phyloP scores from a whole-genome alignment of 2,888 invertebrate species.

The Callimorpha dominula region DNA sequence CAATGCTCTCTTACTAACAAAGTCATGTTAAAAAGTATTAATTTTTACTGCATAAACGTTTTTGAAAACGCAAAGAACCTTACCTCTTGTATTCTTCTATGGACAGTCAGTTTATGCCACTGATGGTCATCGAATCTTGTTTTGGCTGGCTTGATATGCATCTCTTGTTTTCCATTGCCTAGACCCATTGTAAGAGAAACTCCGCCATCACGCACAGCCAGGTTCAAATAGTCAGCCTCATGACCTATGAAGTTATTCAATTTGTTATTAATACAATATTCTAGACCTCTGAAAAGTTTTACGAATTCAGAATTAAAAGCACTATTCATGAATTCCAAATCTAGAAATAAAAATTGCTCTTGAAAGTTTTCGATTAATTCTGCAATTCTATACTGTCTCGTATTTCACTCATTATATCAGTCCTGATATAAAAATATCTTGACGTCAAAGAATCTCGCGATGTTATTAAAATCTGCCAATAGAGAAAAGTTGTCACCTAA shows the following conservation, averaged over 20 bases:
- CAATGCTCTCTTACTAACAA: too few species aligned
- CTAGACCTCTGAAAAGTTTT: not conserved
- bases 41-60: too few species aligned
- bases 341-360: too few species aligned
- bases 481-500: too few species aligned
- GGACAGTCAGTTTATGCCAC: slow-evolving; percentile 97
- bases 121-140: slow-evolving; percentile 98
- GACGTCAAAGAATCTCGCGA: too few species aligned
- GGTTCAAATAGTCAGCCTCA: slow-evolving; percentile 95
- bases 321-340: not conserved
- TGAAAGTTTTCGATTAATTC: too few species aligned
- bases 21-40: too few species aligned
- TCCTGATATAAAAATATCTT: too few species aligned
- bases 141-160: slow-evolving; percentile 95
- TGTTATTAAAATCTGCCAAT: too few species aligned
- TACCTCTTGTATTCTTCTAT: slow-evolving; percentile 96
- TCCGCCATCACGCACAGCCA: slow-evolving; percentile 96
- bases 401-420: too few species aligned
- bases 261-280: not conserved
- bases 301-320: not conserved
- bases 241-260: slow-evolving; percentile 87
- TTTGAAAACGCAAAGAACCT: slow-evolving; percentile 19
- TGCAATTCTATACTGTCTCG: too few species aligned
- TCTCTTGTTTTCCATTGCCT: slow-evolving; percentile 95
- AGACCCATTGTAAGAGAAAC: slow-evolving; percentile 96